Evolutionary conservation across 2,797 vertebrate species (phyloP).

Genomic region (Scolopax bukidnonensis): DNA sequence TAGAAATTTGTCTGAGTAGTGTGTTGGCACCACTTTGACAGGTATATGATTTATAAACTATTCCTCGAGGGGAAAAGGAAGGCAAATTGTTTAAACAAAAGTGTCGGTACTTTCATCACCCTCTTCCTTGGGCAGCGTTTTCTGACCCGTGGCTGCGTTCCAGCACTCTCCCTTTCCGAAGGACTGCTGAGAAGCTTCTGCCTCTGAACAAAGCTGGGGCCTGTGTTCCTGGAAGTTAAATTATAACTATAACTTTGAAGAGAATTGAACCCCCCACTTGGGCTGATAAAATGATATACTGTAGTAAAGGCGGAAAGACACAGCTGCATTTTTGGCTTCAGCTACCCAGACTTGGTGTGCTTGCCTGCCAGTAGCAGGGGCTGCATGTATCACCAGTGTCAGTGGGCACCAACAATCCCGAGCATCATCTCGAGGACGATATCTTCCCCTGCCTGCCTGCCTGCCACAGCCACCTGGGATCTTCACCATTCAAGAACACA

Average conservation of each 20-base stretch:
- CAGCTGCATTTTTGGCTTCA: not conserved
- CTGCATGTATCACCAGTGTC: rapidly evolving
- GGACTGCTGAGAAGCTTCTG: not conserved
- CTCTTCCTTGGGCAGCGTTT: not conserved
- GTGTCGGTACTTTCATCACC: slow-evolving; percentile 15
- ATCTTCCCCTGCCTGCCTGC: not conserved
- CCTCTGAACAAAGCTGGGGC: not conserved
- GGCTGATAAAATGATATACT: not conserved
- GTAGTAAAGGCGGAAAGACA: not conserved
- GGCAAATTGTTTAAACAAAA: slow-evolving; percentile 35
- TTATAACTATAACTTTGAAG: not conserved
- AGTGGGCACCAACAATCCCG: rapidly evolving
- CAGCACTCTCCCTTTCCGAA: not conserved
- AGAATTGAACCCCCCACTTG: not conserved
- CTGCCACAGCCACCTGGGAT: not conserved
- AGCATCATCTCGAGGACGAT: rapidly evolving
- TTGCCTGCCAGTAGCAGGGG: not conserved
- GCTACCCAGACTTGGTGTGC: not conserved
- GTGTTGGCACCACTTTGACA: not conserved
- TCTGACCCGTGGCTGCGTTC: not conserved
- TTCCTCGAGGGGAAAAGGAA: slow-evolving; percentile 1
- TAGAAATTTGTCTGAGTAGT: not conserved
- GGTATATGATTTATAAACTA: slow-evolving; percentile 14
- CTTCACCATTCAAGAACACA: rapidly evolving
- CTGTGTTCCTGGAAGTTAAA: not conserved